phyloP scores from a whole-genome alignment of 2,113 vertebrate genomes.

The Pteropus alecto region DNA sequence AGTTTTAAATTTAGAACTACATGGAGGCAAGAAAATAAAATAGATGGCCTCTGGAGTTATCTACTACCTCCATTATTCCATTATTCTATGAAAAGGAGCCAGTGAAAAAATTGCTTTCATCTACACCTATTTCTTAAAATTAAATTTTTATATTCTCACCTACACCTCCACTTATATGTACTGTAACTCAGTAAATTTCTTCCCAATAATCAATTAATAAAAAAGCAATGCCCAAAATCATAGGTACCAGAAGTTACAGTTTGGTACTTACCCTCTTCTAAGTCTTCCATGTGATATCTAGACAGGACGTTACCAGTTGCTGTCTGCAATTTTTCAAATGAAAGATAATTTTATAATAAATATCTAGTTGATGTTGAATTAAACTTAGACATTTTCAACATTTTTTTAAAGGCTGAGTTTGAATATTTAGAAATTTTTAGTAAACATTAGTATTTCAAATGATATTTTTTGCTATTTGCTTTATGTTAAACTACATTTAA shows the following conservation, averaged over 20 bases:
- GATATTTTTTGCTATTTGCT: neutral
- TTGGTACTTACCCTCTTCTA: conserved; percentile 84
- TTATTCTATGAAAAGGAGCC: neutral
- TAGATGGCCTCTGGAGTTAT: neutral
- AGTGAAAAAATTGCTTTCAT: neutral
- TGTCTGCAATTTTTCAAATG: conserved; percentile 80
- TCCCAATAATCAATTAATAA: conserved; percentile 13
- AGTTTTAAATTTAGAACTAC: neutral
- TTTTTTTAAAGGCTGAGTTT: neutral
- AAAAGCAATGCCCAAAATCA: neutral
- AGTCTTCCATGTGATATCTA: conserved; percentile 83
- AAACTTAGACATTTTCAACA: neutral
- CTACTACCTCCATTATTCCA: neutral
- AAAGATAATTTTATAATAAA: conserved; percentile 51
- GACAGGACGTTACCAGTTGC: conserved; percentile 82
- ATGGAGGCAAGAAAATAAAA: neutral
- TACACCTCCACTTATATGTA: neutral
- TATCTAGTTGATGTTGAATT: neutral
- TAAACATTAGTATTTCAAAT: neutral
- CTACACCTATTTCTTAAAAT: neutral
- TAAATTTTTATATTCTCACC: neutral
- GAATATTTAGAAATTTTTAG: neutral
- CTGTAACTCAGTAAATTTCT: neutral
- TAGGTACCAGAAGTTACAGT: neutral
- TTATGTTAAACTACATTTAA: neutral